Evolutionary conservation across 2,113 vertebrate species (phyloP).

Genomic region (Pao palembangensis): DNA sequence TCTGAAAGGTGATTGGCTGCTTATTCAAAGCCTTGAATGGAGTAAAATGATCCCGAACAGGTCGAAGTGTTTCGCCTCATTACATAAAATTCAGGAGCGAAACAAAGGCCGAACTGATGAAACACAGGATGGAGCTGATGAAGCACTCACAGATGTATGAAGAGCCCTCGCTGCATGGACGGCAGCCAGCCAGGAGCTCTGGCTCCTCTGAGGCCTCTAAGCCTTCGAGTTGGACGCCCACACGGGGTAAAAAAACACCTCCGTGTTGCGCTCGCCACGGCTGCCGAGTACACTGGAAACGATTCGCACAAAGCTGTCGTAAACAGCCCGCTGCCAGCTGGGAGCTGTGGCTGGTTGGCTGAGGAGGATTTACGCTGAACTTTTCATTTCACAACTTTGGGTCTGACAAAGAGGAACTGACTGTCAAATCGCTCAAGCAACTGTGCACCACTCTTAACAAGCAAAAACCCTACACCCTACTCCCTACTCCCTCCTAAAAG

Average conservation of each 20-base stretch:
- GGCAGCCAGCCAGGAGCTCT: constrained; percentile 43
- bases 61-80: constrained; percentile 4
- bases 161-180: constrained; percentile 37
- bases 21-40: background rate
- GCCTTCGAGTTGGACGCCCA: constrained; percentile 41
- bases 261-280: constrained; percentile 5
- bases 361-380: too few species aligned
- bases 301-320: constrained; percentile 3
- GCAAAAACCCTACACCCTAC: too few species aligned
- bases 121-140: constrained; percentile 29
- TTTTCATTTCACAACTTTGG: too few species aligned
- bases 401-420: too few species aligned
- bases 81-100: constrained; percentile 16
- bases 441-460: too few species aligned
- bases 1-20: background rate
- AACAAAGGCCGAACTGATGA: constrained; percentile 16
- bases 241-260: constrained; percentile 22
- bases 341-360: background rate
- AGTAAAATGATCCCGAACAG: constrained; percentile 2
- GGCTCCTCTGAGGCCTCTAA: constrained; percentile 45
- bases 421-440: too few species aligned
- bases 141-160: constrained; percentile 34
- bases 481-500: too few species aligned
- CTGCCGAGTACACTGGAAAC: constrained; percentile 3
- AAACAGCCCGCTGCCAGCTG: constrained; percentile 5